phyloP scores from a whole-genome alignment of 2,888 invertebrate genomes.

The Macaria notata region DNA sequence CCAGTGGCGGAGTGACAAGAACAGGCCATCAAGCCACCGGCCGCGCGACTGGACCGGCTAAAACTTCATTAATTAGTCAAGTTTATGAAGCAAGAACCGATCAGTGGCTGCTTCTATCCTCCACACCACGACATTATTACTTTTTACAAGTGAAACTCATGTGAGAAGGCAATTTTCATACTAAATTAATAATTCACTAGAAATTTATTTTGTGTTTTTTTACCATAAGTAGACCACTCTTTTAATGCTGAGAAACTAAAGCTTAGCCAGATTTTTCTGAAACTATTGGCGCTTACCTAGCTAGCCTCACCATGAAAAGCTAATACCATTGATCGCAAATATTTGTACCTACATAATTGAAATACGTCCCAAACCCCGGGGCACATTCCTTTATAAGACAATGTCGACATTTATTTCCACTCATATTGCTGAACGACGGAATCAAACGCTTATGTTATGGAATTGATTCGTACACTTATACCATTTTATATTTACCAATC shows the following conservation, averaged over 20 bases:
- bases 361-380: neutral
- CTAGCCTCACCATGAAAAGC: too few species aligned
- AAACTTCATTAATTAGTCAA: slow-evolving; percentile 11
- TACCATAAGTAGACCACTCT: too few species aligned
- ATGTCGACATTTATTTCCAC: slow-evolving; percentile 45
- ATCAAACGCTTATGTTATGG: slow-evolving; percentile 71
- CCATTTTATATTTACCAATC: slow-evolving; percentile 43
- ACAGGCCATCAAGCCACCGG: slow-evolving; percentile 19
- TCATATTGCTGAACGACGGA: slow-evolving; percentile 57
- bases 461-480: slow-evolving; percentile 61
- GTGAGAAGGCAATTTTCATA: too few species aligned
- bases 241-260: too few species aligned
- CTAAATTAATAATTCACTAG: too few species aligned
- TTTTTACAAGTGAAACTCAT: too few species aligned
- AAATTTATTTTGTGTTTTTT: too few species aligned
- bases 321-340: too few species aligned
- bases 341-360: too few species aligned
- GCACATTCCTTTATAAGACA: slow-evolving; percentile 35
- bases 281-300: too few species aligned
- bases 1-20: slow-evolving; percentile 25
- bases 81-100: slow-evolving; percentile 14
- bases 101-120: neutral
- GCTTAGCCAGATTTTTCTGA: too few species aligned
- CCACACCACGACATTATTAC: too few species aligned
- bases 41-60: slow-evolving; percentile 4